Percentiles rank a stretch among this genome's conserved stretches.
Evolutionary conservation across 1,140 invertebrate genomes (phyloP).

Genomic region (Choristoneura fumiferana): DNA sequence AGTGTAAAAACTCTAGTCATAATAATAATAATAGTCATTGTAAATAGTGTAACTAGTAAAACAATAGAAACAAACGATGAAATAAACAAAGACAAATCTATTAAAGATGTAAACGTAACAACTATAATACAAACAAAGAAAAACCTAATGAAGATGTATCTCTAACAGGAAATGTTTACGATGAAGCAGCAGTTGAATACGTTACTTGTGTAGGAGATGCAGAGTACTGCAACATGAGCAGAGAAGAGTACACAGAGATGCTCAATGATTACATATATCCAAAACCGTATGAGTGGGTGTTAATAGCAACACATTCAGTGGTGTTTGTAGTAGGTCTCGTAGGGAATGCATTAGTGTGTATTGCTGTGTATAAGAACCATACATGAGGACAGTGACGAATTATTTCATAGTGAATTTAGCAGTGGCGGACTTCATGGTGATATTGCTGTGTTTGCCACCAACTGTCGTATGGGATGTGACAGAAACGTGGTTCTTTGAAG

Average conservation of each 20-base stretch:
- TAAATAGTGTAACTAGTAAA: background rate
- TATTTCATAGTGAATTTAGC: constrained; percentile 96
- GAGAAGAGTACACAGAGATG: constrained; percentile 82
- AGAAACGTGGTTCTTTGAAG: constrained; percentile 93
- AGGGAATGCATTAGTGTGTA: constrained; percentile 93
- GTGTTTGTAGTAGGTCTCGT: constrained; percentile 89
- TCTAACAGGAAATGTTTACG: too few species aligned
- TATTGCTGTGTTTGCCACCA: constrained; percentile 91
- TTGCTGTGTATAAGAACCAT: constrained; percentile 91
- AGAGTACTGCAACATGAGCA: constrained; percentile 71
- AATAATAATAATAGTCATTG: background rate
- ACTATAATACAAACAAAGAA: background rate
- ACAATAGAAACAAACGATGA: background rate
- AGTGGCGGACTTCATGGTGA: constrained; percentile 94
- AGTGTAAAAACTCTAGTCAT: background rate
- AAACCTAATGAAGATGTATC: background rate
- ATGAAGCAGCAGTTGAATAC: background rate
- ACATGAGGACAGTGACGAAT: constrained; percentile 95
- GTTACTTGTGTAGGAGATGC: constrained; percentile 52
- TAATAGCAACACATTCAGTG: constrained; percentile 84
- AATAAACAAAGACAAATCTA: background rate
- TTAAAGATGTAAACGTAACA: background rate
- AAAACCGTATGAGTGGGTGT: constrained; percentile 81
- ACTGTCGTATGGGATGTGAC: constrained; percentile 94
- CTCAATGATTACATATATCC: constrained; percentile 82